Evolutionary conservation across 2,113 vertebrate genomes (phyloP).

Genomic region (Guaruba guarouba): DNA sequence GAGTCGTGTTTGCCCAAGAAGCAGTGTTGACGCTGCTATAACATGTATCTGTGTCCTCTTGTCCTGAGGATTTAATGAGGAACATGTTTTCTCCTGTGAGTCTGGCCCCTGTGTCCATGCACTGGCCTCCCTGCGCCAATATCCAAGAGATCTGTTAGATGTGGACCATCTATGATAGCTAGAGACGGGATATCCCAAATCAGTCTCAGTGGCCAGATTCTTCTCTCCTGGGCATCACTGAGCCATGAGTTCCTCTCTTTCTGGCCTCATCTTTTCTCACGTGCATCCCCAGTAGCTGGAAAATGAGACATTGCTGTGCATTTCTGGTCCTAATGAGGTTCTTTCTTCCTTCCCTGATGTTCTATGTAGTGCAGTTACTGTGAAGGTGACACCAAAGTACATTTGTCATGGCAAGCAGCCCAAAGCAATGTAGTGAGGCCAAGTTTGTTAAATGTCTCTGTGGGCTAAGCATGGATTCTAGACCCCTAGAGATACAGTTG

Average conservation of each 20-base stretch:
- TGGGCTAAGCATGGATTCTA: neutral
- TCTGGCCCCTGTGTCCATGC: neutral
- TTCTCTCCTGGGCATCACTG: neutral
- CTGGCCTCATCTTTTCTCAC: neutral
- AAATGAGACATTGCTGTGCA: neutral
- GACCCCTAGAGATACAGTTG: neutral
- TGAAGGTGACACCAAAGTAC: neutral
- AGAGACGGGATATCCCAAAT: neutral
- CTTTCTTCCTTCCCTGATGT: neutral
- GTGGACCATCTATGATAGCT: neutral
- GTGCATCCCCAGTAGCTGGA: neutral
- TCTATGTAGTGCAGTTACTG: accelerated
- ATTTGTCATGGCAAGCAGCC: neutral
- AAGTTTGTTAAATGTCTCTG: neutral
- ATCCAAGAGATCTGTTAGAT: neutral
- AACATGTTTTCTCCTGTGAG: neutral
- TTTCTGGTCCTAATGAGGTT: neutral
- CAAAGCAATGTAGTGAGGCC: neutral
- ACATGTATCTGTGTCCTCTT: accelerated
- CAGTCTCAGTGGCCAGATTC: neutral
- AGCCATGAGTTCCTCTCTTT: neutral
- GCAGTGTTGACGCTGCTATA: neutral
- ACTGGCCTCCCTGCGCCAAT: neutral
- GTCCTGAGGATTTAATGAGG: neutral
- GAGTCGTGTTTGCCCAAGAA: neutral